Conservation (phyloP, 2,113 vertebrate genomes). For the Tonatia bakeri region DNA sequence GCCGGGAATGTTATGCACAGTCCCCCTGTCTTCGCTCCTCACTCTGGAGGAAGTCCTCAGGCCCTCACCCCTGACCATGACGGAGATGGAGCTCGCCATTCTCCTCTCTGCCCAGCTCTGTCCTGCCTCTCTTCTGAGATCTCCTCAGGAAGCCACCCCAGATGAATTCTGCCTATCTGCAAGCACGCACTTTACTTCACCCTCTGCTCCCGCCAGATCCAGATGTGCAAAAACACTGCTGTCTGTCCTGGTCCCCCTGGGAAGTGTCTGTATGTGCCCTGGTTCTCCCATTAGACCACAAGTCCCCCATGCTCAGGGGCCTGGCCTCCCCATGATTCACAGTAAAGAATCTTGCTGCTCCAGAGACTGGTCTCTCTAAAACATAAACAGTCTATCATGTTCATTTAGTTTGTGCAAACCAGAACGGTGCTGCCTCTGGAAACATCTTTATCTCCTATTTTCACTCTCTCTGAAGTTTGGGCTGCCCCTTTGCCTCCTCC, state of each 20-base stretch:
- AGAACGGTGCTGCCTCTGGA: background rate
- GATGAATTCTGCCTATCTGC: background rate
- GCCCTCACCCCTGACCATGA: background rate
- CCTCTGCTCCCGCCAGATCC: too few relatives aligned
- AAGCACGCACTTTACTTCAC: too few relatives aligned
- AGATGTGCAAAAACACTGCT: background rate
- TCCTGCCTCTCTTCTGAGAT: background rate
- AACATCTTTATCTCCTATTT: background rate
- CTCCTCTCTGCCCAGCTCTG: background rate
- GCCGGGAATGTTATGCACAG: accelerated
- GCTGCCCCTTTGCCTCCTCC: background rate
- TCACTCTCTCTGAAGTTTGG: background rate
- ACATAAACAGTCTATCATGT: background rate
- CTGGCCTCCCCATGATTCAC: background rate
- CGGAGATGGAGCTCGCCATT: background rate
- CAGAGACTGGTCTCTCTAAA: background rate
- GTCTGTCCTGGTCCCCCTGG: background rate
- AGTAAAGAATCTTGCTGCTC: background rate
- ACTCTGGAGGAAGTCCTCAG: background rate
- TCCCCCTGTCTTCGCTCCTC: background rate
- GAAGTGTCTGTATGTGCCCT: background rate
- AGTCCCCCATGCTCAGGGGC: background rate
- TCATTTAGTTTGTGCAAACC: background rate
- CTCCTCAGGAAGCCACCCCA: background rate
- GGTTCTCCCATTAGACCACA: background rate